Evolutionary conservation across 1,140 invertebrate genomes (phyloP).

Genomic region (Drosophila suzukii): DNA sequence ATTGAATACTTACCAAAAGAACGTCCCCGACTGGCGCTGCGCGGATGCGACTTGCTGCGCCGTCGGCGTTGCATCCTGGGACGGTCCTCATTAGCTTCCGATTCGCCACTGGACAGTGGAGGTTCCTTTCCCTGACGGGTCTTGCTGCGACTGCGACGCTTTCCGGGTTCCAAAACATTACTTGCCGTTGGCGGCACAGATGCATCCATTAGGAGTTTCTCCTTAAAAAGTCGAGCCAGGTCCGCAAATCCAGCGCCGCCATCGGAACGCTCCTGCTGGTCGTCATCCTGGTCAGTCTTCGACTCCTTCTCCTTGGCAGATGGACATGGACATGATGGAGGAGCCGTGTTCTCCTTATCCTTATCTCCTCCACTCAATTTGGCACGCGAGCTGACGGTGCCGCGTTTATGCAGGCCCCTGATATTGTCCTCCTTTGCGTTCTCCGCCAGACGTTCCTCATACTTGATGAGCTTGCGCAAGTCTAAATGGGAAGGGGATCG

Average conservation of each 20-base stretch:
- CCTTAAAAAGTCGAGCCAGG: constrained; percentile 30
- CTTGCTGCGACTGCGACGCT: constrained; percentile 53
- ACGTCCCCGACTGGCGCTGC: constrained; percentile 22
- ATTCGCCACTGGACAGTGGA: constrained; percentile 25
- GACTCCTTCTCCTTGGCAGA: constrained; percentile 19
- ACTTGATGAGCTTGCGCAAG: constrained; percentile 79
- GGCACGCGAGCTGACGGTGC: constrained; percentile 77
- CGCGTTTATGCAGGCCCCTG: constrained; percentile 60
- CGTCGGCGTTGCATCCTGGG: constrained; percentile 11
- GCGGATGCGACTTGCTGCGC: constrained; percentile 38
- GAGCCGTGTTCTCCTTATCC: constrained; percentile 41
- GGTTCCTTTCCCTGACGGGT: constrained; percentile 11
- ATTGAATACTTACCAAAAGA: constrained; percentile 14
- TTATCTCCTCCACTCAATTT: constrained; percentile 44
- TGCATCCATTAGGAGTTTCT: constrained; percentile 53
- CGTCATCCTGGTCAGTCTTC: constrained; percentile 17
- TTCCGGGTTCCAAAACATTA: background rate
- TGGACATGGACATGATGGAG: constrained; percentile 2
- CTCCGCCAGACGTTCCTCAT: constrained; percentile 72
- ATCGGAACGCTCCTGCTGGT: constrained; percentile 6
- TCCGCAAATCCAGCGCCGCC: constrained; percentile 13
- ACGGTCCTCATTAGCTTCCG: constrained; percentile 1
- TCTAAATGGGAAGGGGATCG: constrained; percentile 55
- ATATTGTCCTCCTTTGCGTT: constrained; percentile 55
- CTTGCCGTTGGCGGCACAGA: constrained; percentile 2